A percentile compares a stretch with the other conserved stretches of the same genome.
phyloP scores from a whole-genome alignment of 2,888 invertebrate species.

The Drosophila niveifrons region DNA sequence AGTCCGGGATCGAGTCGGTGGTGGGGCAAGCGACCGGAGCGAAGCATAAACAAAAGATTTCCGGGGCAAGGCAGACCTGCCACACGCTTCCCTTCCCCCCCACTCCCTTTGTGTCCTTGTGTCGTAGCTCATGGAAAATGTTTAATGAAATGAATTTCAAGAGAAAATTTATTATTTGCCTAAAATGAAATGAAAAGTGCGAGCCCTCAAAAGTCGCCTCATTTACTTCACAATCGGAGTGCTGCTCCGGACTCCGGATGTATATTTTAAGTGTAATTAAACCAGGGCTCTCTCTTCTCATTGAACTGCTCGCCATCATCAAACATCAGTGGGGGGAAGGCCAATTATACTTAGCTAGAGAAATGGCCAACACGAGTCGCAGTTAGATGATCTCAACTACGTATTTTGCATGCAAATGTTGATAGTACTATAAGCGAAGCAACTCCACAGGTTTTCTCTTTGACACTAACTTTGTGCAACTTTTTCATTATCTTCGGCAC shows the following conservation, averaged over 20 bases:
- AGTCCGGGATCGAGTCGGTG: slow-evolving; percentile 30
- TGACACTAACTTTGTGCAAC: slow-evolving; percentile 5
- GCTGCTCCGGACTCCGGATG: slow-evolving; percentile 60
- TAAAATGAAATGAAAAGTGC: slow-evolving; percentile 78
- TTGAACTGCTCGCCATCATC: slow-evolving; percentile 29
- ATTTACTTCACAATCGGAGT: slow-evolving; percentile 49
- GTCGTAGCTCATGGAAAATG: slow-evolving; percentile 67
- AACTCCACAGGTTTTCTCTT: neutral
- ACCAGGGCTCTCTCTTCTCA: slow-evolving; percentile 32
- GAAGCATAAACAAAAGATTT: slow-evolving; percentile 77
- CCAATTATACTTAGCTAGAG: slow-evolving; percentile 48
- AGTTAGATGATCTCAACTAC: slow-evolving; percentile 30
- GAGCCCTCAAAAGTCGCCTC: slow-evolving; percentile 46
- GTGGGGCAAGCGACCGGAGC: neutral
- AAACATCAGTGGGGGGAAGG: slow-evolving; percentile 19
- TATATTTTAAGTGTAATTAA: slow-evolving; percentile 72
- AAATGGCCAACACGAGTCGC: slow-evolving; percentile 34
- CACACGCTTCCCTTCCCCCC: neutral
- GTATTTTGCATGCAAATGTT: slow-evolving; percentile 31
- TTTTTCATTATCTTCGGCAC: slow-evolving; percentile 6
- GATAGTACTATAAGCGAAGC: neutral
- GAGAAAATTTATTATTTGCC: slow-evolving; percentile 76
- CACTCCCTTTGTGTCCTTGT: slow-evolving; percentile 49
- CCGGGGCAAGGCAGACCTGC: slow-evolving; percentile 48
- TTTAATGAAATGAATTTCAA: slow-evolving; percentile 80